Evolutionary conservation across 2,797 vertebrate species (phyloP).

Genomic region (Bufotes viridis): DNA sequence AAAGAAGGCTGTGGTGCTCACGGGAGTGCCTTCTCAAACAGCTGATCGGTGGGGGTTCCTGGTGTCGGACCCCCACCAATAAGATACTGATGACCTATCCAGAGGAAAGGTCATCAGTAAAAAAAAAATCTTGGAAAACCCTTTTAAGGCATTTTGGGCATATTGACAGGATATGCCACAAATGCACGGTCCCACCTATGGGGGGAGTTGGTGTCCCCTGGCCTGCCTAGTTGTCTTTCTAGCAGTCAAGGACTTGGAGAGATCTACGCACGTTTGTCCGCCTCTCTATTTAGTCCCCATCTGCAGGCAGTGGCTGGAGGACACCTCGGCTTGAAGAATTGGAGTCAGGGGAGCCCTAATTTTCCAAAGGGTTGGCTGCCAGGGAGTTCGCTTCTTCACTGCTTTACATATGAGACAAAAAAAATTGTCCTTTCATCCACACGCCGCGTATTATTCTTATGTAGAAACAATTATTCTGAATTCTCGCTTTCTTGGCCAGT

Average conservation of each 20-base stretch:
- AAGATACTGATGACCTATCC: no score
- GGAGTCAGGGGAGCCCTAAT: neutral
- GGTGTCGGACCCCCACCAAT: no score
- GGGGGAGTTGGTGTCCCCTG: neutral
- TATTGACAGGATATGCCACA: no score
- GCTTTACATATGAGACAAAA: no score
- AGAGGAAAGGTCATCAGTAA: no score
- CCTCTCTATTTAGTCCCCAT: neutral
- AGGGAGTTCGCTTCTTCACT: neutral
- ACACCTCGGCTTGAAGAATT: neutral
- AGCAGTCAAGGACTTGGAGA: neutral
- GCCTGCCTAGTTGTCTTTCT: neutral
- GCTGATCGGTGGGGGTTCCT: no score
- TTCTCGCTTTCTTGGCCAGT: slow-evolving; percentile 73
- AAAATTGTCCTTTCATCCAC: neutral
- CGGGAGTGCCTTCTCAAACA: no score
- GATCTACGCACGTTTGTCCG: neutral
- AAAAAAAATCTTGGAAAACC: no score
- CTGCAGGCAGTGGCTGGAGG: neutral
- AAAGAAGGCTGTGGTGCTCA: no score
- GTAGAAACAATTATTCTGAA: neutral
- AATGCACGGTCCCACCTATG: neutral
- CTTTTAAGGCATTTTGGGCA: no score
- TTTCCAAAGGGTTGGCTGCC: no score
- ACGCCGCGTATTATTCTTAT: neutral